A percentile compares a stretch with the other conserved stretches of the same genome.
Conservation (phyloP, 2,113 vertebrate genomes). For the Leucosticte australis region DNA sequence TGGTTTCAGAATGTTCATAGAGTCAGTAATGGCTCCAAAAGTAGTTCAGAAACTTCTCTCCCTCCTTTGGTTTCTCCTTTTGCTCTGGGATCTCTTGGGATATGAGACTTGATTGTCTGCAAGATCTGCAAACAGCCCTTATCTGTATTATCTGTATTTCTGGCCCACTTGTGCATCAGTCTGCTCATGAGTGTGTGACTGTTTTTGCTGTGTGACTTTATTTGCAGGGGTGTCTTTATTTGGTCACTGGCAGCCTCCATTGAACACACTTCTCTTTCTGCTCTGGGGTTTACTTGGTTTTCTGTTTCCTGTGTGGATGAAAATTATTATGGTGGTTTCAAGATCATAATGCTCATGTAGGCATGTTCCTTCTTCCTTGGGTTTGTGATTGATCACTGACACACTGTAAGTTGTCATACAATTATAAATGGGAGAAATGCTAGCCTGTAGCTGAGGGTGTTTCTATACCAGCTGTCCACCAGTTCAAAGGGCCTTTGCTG, state of each 20-base stretch:
- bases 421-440: neutral
- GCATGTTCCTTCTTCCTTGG: neutral
- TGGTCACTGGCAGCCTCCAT: neutral
- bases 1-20: neutral
- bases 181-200: neutral
- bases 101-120: neutral
- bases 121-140: neutral
- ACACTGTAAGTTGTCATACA: neutral
- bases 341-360: neutral
- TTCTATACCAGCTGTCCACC: neutral
- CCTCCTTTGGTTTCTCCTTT: neutral
- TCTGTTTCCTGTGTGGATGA: neutral
- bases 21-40: neutral
- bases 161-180: neutral
- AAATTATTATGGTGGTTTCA: neutral
- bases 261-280: neutral
- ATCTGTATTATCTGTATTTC: too few relatives aligned
- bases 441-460: neutral
- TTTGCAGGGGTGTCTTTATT: neutral
- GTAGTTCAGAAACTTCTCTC: neutral
- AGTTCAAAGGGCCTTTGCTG: neutral
- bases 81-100: neutral
- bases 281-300: neutral
- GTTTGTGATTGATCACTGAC: neutral
- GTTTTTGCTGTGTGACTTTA: neutral